These are phyloP conservation scores for Thomomys bottae DNA, from an alignment of 2,113 vertebrate genomes.

Conservation along the genomic window DNA sequence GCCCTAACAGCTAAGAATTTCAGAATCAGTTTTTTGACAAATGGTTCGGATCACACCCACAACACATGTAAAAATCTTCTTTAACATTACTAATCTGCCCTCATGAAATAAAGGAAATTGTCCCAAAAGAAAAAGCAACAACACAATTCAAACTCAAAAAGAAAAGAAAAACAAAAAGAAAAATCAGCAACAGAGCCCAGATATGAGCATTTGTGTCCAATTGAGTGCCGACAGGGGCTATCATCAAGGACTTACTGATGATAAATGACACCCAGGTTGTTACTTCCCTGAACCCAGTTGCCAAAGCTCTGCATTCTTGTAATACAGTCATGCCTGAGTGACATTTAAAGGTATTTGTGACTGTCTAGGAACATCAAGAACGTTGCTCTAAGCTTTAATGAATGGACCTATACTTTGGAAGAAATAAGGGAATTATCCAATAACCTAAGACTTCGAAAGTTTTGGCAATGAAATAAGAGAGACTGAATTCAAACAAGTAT, in stretches of 20 bases:
- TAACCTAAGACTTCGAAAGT: constrained; percentile 31
- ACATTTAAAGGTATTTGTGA: constrained; percentile 51
- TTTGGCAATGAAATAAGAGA: not conserved
- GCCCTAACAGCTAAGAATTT: constrained; percentile 46
- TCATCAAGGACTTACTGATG: constrained; percentile 46
- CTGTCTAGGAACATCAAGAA: not conserved
- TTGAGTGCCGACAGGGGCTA: not conserved
- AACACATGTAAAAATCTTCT: constrained; percentile 45
- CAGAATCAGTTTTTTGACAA: constrained; percentile 76
- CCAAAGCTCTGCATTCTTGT: constrained; percentile 55
- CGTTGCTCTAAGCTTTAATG: constrained; percentile 20
- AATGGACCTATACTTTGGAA: not conserved
- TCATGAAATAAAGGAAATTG: constrained; percentile 49
- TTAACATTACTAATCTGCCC: constrained; percentile 34
- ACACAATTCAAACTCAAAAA: no score
- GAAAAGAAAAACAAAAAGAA: no score
- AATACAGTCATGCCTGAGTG: constrained; percentile 68
- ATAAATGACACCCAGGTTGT: constrained; percentile 64
- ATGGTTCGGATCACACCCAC: constrained; percentile 65
- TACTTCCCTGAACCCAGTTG: constrained; percentile 55
- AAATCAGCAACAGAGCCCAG: not conserved
- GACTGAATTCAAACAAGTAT: not conserved
- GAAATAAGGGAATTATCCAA: not conserved
- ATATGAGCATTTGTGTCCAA: not conserved
- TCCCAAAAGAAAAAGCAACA: not conserved